These are phyloP conservation scores for Chloroclystis v-ata DNA, from an alignment of 2,888 invertebrate species.

Conservation along the genomic window DNA sequence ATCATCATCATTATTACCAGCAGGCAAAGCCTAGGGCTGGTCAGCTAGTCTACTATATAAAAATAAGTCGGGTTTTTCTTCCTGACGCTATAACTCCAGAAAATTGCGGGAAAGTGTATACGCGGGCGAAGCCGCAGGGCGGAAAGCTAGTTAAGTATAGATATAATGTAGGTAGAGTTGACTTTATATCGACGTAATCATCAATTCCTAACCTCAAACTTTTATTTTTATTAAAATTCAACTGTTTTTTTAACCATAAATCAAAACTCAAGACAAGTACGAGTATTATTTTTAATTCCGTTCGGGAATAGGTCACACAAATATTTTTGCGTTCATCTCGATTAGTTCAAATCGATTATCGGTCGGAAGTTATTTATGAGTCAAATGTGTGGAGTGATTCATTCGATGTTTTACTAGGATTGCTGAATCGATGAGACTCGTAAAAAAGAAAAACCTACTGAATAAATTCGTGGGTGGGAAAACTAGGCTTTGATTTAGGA, in stretches of 20 bases:
- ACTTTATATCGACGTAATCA: too few species aligned
- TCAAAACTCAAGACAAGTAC: not conserved
- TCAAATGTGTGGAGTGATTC: not conserved
- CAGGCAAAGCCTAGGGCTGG: too few species aligned
- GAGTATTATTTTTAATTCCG: slow-evolving; percentile 6
- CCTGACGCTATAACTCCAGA: too few species aligned
- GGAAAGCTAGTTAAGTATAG: too few species aligned
- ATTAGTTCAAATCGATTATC: slow-evolving; percentile 15
- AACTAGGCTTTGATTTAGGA: too few species aligned
- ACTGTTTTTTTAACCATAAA: not conserved
- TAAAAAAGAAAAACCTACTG: not conserved
- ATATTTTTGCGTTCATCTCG: slow-evolving; percentile 13
- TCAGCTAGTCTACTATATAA: too few species aligned
- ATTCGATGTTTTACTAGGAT: not conserved
- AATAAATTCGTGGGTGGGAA: not conserved
- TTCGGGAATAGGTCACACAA: slow-evolving; percentile 16
- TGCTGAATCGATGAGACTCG: not conserved
- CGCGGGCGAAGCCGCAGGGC: too few species aligned
- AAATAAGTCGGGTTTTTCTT: too few species aligned
- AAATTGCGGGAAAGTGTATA: too few species aligned
- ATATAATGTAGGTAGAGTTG: too few species aligned
- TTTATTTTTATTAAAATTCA: not conserved
- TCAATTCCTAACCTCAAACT: too few species aligned
- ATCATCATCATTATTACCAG: too few species aligned
- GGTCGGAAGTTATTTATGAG: slow-evolving; percentile 11